These are phyloP conservation scores for Drosophila eohydei DNA, from an alignment of 2,888 invertebrate genomes.

Conservation along the genomic window DNA sequence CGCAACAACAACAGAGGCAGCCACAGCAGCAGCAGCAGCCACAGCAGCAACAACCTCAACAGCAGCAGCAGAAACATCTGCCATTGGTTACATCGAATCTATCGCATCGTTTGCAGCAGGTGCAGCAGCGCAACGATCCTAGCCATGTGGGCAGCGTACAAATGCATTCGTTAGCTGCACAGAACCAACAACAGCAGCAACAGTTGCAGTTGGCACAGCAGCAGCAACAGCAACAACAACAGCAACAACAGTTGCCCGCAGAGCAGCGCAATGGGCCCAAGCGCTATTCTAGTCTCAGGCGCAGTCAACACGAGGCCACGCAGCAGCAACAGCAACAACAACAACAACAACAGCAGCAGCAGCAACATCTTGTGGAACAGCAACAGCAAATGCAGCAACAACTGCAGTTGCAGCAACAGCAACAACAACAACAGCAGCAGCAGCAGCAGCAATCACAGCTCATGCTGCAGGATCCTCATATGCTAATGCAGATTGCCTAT, in stretches of 20 bases:
- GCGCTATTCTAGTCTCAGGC: conserved; percentile 89
- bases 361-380: conserved; percentile 69
- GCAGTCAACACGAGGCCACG: conserved; percentile 81
- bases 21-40: conserved; percentile 45
- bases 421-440: conserved; percentile 26
- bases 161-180: conserved; percentile 84
- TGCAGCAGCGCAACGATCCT: conserved; percentile 84
- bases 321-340: conserved; percentile 69
- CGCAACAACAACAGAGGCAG: conserved; percentile 56
- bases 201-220: conserved; percentile 36
- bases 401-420: conserved; percentile 51
- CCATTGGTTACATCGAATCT: conserved; percentile 70
- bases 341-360: conserved; percentile 36
- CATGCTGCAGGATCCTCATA: conserved; percentile 78
- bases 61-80: conserved; percentile 43
- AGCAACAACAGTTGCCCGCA: conserved; percentile 73
- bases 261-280: conserved; percentile 86
- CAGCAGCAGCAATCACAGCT: conserved; percentile 76
- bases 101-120: conserved; percentile 83
- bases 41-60: conserved; percentile 40
- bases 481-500: conserved; percentile 78
- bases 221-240: conserved; percentile 16
- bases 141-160: conserved; percentile 85
- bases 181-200: conserved; percentile 76
- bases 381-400: conserved; percentile 63